A percentile compares a stretch with the other conserved stretches of the same genome.
These are phyloP conservation scores for Hartigia nigra DNA, from an alignment of 2,888 invertebrate species.

Conservation along the genomic window DNA sequence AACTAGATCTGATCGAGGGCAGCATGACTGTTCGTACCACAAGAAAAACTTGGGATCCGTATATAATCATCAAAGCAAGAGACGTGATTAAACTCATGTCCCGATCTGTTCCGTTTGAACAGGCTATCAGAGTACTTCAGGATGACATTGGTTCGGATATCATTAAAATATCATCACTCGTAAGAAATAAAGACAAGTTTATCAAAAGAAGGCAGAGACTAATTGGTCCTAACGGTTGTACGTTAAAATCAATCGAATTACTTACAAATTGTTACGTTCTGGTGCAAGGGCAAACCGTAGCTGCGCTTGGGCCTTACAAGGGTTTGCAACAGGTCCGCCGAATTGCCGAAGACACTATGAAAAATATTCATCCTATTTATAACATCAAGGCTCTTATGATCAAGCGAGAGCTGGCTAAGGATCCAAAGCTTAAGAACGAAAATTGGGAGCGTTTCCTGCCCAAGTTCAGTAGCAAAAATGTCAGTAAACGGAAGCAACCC, in stretches of 20 bases:
- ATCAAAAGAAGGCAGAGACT: slow-evolving; percentile 93
- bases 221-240: slow-evolving; percentile 98
- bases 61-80: slow-evolving; percentile 93
- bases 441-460: slow-evolving; percentile 98
- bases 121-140: slow-evolving; percentile 86
- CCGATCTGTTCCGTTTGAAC: slow-evolving; percentile 96
- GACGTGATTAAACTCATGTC: slow-evolving; percentile 96
- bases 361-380: slow-evolving; percentile 98
- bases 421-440: slow-evolving; percentile 90
- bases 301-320: slow-evolving; percentile 95
- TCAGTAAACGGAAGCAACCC: slow-evolving; percentile 88
- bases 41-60: slow-evolving; percentile 98
- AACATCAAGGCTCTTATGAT: slow-evolving; percentile 98
- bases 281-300: slow-evolving; percentile 97
- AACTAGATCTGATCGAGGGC: slow-evolving; percentile 92
- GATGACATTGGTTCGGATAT: slow-evolving; percentile 96
- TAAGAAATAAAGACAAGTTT: slow-evolving; percentile 93
- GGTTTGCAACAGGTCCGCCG: slow-evolving; percentile 84
- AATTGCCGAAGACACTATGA: slow-evolving; percentile 97
- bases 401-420: slow-evolving; percentile 93
- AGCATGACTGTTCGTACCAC: slow-evolving; percentile 96
- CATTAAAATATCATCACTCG: slow-evolving; percentile 93
- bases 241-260: slow-evolving; percentile 95
- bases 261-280: slow-evolving; percentile 96
- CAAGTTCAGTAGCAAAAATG: slow-evolving; percentile 90